Conservation (phyloP, 1,140 invertebrate genomes). For the Diploscapter pachys region DNA sequence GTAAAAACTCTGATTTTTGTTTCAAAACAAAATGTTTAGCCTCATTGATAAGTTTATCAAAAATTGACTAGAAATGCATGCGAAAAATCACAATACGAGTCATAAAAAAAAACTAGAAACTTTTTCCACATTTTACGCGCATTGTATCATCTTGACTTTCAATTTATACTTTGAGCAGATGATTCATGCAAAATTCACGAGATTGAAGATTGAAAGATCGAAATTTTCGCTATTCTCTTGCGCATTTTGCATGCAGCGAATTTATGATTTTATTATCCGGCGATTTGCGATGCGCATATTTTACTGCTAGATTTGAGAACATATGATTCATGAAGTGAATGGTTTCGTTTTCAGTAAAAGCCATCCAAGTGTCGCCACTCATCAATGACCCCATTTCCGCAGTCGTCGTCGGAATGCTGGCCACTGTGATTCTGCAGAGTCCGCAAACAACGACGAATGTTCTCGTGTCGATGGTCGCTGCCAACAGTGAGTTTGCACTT, state of each 20-base stretch:
- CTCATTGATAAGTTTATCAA: too few relatives aligned
- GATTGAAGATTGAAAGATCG: background rate
- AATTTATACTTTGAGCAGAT: background rate
- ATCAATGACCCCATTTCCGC: conserved; percentile 66
- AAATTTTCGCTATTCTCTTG: background rate
- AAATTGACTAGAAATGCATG: too few relatives aligned
- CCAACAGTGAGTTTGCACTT: conserved; percentile 58
- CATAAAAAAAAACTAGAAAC: too few relatives aligned
- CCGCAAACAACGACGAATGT: conserved; percentile 68
- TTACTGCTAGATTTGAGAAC: background rate
- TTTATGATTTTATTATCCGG: background rate
- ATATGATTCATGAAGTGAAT: background rate
- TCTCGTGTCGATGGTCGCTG: conserved; percentile 67
- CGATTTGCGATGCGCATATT: background rate
- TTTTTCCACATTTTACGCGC: too few relatives aligned
- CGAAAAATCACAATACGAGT: too few relatives aligned
- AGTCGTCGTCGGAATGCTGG: conserved; percentile 67
- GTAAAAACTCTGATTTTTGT: too few relatives aligned
- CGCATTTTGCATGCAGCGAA: background rate
- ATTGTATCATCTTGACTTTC: too few relatives aligned
- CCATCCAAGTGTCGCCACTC: conserved; percentile 63
- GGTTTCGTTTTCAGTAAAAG: conserved; percentile 53
- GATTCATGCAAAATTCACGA: background rate
- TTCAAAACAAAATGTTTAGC: too few relatives aligned
- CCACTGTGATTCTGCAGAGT: conserved; percentile 68